phyloP scores from a whole-genome alignment of 1,140 invertebrate genomes.

The Calliphora vicina region DNA sequence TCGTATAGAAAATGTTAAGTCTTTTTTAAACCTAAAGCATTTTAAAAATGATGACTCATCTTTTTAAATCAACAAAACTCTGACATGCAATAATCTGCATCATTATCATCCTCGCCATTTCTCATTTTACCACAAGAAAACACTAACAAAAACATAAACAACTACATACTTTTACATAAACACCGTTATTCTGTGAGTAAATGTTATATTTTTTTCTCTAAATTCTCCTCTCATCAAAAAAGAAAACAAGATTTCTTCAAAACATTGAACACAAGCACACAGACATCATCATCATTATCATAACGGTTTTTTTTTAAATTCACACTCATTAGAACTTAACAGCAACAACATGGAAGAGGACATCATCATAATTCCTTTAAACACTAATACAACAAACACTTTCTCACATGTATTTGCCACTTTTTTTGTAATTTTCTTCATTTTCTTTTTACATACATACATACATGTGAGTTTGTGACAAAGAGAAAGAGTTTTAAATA shows the following conservation, averaged over 20 bases:
- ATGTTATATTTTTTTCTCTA: not conserved
- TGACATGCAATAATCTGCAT: slow-evolving; percentile 4
- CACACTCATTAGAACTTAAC: slow-evolving; percentile 19
- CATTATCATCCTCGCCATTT: not conserved
- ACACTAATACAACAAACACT: not conserved
- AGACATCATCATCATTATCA: not conserved
- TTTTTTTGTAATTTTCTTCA: too few relatives aligned
- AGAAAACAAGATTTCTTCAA: not conserved
- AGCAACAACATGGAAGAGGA: not conserved
- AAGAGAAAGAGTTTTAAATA: not conserved
- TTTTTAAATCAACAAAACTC: not conserved
- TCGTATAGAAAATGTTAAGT: too few relatives aligned
- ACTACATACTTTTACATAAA: not conserved
- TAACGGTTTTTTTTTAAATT: slow-evolving; percentile 5
- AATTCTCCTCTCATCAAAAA: not conserved
- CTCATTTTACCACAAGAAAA: not conserved
- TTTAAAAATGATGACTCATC: not conserved
- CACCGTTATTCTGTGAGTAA: not conserved
- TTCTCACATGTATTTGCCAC: too few relatives aligned
- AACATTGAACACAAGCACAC: not conserved
- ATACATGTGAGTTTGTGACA: not conserved
- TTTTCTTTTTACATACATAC: not conserved
- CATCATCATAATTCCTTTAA: not conserved
- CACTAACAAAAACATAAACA: not conserved
- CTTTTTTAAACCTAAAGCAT: not conserved